phyloP scores from a whole-genome alignment of 2,113 vertebrate genomes.

The Colistium nudipinnis region DNA sequence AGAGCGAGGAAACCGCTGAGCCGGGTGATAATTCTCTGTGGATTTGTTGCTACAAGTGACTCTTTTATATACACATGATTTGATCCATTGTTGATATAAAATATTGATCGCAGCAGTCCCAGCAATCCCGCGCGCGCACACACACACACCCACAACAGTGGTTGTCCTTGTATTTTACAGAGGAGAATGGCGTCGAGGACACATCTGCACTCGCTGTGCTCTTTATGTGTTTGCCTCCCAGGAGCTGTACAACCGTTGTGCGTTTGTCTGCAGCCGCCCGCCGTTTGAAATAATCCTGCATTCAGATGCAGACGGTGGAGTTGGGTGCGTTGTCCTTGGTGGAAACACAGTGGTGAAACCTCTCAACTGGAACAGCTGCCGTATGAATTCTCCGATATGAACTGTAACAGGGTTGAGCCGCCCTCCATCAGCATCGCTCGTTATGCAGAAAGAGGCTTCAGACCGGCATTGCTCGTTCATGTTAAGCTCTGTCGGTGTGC shows the following conservation, averaged over 20 bases:
- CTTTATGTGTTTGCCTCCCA: too few species aligned
- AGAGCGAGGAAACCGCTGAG: too few species aligned
- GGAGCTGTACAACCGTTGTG: too few species aligned
- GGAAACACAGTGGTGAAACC: too few species aligned
- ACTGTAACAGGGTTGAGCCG: background rate
- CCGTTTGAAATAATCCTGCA: too few species aligned
- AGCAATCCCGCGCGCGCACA: background rate
- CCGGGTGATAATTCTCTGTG: background rate
- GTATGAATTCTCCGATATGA: background rate
- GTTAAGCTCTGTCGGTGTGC: constrained; percentile 47
- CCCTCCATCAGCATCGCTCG: constrained; percentile 51
- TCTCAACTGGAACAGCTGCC: background rate
- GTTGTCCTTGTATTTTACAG: background rate
- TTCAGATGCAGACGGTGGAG: too few species aligned
- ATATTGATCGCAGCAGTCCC: background rate
- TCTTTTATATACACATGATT: background rate
- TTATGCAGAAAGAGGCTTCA: constrained; percentile 45
- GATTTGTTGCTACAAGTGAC: background rate
- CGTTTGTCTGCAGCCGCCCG: too few species aligned
- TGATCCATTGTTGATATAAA: too few species aligned
- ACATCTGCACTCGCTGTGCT: background rate
- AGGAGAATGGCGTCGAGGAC: background rate
- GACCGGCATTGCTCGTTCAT: constrained; percentile 56
- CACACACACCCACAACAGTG: background rate
- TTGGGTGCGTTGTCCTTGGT: background rate